A percentile compares a stretch with the other conserved stretches of the same genome.
Conservation (phyloP, 2,113 vertebrate species). For the Heterotilapia buettikoferi region DNA sequence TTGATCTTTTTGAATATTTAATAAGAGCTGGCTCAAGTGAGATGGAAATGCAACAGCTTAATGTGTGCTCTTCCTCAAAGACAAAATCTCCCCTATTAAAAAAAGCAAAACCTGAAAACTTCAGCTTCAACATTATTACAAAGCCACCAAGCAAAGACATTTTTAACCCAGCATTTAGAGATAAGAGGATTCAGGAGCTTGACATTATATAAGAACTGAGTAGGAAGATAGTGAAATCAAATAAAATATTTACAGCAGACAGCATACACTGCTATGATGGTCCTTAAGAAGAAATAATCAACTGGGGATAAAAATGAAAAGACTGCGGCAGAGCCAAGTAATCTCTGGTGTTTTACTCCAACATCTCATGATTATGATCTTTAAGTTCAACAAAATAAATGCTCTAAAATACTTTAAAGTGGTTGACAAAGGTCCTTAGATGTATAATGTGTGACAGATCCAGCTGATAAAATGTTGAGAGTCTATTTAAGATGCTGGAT, state of each 20-base stretch:
- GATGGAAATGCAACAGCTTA: background rate
- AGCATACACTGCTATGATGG: background rate
- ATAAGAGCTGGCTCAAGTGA: background rate
- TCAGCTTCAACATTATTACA: conserved; percentile 4
- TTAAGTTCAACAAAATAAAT: background rate
- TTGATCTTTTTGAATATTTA: background rate
- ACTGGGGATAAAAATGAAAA: background rate
- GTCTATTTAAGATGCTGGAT: background rate
- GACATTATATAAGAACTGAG: background rate
- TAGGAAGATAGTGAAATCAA: background rate
- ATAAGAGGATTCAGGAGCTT: background rate
- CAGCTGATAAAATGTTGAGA: background rate
- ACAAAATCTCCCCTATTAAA: background rate
- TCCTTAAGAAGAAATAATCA: background rate
- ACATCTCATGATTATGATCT: background rate
- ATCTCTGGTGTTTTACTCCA: background rate
- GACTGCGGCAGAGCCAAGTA: background rate
- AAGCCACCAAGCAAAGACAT: background rate
- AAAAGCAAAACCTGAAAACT: background rate
- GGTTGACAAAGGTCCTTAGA: background rate
- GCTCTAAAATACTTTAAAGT: background rate
- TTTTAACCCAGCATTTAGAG: background rate
- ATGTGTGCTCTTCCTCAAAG: background rate
- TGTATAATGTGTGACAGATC: background rate
- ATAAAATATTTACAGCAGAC: background rate